Base-by-base conservation (phyloP, 2,113 vertebrate species). In the Prochilodus magdalenae region DNA sequence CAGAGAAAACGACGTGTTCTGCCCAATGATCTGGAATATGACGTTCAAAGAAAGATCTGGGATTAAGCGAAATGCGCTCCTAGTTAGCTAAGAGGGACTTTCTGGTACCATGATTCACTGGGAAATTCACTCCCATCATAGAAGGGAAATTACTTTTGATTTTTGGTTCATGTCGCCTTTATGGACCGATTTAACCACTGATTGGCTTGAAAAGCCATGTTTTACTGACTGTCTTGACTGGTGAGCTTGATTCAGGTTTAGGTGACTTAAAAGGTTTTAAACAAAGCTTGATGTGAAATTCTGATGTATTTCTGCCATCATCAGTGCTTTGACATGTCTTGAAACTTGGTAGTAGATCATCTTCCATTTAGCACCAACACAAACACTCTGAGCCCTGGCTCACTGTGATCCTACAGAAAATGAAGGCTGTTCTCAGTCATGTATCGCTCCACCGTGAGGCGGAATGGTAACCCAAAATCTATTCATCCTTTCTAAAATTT, bases 371-470 rank as follows among this genome's bases (percentile, higher is more conserved):
- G 26, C 27, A 30, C 62, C 27, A 65, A 29, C 36, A 36, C 65
- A 36, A 36, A 40, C 65, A 67, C 30, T 30, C 20, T 2, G 65
- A 67, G 33, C 14, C 16, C 14, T 66, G 30, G 27, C 63, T 18
- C 13, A 5, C 3, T 66, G 5, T 69, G 49, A 57, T 40, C 66
- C 40, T 22, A 24, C 40, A 1, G 30, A 57, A 44, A 26, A 71
- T 44, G 7, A 47, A 59, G 51, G 7, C 74, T 20, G 15, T 62
- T 67, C n/a, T 59, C 26, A 26, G 30, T 70, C 53, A 57, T 71
- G 65, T 60, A 71, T 55, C 49, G 27, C 67, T 72, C 33, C 36
- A 4, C 67, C 67, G 24, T 80, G n/a, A 62, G 55, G 11, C 60
- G 67, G 26, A 60, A 24, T 62, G 53, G 60, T 71, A 53, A 72